Evolutionary conservation across 2,797 vertebrate species (phyloP), one percentile per base, ranked within the genome.

Genomic region (Erethizon dorsatum): DNA sequence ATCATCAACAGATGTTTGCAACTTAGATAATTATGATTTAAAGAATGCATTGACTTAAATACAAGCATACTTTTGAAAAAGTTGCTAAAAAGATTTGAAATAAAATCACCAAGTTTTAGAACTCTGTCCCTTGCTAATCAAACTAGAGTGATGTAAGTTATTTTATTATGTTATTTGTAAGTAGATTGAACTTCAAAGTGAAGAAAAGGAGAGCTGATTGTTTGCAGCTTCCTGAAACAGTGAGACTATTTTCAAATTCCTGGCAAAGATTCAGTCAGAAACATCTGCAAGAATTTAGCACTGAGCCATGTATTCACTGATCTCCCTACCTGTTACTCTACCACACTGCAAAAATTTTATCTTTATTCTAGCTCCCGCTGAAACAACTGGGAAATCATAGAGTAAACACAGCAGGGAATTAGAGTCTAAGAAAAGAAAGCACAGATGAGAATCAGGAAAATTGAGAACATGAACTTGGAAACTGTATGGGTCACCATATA

Each of bases 241-340:
- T 85, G 78, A 88, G 73, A 59, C 24, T 86, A 61, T 84, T 97
- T 93, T 95, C 88, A 91, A 83, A 83, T 86, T 97, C 88, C 59
- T 97, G 97, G 96, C 97, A 96, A 93, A 73, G 71, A 88, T 96
- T 92, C 87, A 95, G 69, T 94, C 88, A 93, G 69, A 92, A 98
- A 97, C 97, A 98, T 97, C 96, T 98, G 98, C 95, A 96, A 93
- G 88, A 98, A 97, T 97, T 96, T 97, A 98, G 90, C 85, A 95
- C 47, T 80, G 61, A 94, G 90, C 83, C n/a, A 50, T 88, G 83
- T 83, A 92, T 71, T 88, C 90, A 80, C 93, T 97, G 78, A 96
- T 97, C 88, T 96, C 47, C 93, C 85, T 97, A 98, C 96, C 96
- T 97, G 96, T 94, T 97, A 86, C 78, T 94, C 94, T 97, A 95